Evolutionary conservation across 2,888 invertebrate genomes (phyloP).

Genomic region (Ormyrus pomaceus): DNA sequence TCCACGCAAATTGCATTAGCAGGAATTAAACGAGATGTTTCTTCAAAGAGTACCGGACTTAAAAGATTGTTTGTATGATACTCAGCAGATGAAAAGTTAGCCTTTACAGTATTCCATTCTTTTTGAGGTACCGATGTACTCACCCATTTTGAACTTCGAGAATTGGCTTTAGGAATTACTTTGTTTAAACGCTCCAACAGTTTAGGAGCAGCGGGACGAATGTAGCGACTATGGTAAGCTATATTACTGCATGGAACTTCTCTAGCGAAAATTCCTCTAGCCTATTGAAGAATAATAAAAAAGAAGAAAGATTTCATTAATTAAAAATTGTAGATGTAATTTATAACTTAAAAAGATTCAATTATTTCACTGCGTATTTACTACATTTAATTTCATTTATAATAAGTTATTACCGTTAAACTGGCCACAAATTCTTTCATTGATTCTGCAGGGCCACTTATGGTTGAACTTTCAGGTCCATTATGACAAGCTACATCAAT

Average conservation of each 20-base stretch:
- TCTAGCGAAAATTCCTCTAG: conserved; percentile 86
- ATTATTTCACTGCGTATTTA: neutral
- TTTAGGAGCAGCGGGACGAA: conserved; percentile 83
- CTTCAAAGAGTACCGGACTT: conserved; percentile 85
- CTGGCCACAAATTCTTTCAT: conserved; percentile 82
- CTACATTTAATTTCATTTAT: neutral
- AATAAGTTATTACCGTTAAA: conserved; percentile 71
- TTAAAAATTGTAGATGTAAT: neutral
- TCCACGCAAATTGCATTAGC: conserved; percentile 89
- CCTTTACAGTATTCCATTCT: conserved; percentile 83
- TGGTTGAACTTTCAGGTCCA: conserved; percentile 88
- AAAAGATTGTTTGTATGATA: conserved; percentile 92
- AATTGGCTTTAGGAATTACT: conserved; percentile 82
- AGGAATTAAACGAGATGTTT: conserved; percentile 87
- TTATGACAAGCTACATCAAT: conserved; percentile 94
- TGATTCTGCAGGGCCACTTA: conserved; percentile 88
- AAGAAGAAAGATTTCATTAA: neutral
- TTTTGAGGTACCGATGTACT: conserved; percentile 87
- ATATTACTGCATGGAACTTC: conserved; percentile 92
- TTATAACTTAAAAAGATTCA: neutral
- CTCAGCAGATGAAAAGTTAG: conserved; percentile 85
- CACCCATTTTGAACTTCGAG: conserved; percentile 87
- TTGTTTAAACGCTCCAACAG: conserved; percentile 81
- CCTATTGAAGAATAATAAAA: conserved; percentile 68
- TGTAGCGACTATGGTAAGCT: conserved; percentile 92